Conservation (phyloP, 2,797 vertebrate species). For the Smutsia gigantea region DNA sequence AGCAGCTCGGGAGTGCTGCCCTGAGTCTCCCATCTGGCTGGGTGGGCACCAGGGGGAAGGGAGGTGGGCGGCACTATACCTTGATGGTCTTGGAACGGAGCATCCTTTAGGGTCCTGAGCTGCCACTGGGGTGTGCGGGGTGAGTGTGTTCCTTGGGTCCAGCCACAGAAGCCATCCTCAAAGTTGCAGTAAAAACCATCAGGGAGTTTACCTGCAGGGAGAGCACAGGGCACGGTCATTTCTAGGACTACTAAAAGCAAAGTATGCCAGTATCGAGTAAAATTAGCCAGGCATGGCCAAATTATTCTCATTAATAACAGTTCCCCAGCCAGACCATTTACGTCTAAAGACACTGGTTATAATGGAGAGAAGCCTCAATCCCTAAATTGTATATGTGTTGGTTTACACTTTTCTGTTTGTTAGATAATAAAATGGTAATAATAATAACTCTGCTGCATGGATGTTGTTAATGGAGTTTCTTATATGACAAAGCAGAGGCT, state of each 20-base stretch:
- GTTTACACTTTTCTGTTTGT: not conserved
- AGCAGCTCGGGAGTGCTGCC: not conserved
- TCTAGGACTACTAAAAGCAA: not conserved
- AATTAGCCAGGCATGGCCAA: not conserved
- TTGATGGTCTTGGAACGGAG: constrained; percentile 69
- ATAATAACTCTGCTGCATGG: not conserved
- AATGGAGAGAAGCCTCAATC: not conserved
- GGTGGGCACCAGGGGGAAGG: not conserved
- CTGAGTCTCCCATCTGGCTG: not conserved
- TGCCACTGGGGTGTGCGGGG: constrained; percentile 88
- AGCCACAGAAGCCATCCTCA: constrained; percentile 94
- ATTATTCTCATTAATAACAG: not conserved
- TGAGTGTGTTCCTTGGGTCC: constrained; percentile 85
- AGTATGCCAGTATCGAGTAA: not conserved
- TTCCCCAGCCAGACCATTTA: not conserved
- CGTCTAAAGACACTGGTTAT: not conserved
- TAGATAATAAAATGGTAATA: not conserved
- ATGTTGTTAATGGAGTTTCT: not conserved
- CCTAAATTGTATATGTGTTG: not conserved
- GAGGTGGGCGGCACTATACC: constrained; percentile 84
- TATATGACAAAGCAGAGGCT: not conserved
- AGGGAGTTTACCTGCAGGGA: constrained; percentile 91
- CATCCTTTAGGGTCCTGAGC: constrained; percentile 86
- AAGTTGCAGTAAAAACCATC: constrained; percentile 96
- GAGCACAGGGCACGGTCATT: constrained; percentile 33